Conservation (phyloP, 2,113 vertebrate genomes). For the Chloropsis hardwickii region DNA sequence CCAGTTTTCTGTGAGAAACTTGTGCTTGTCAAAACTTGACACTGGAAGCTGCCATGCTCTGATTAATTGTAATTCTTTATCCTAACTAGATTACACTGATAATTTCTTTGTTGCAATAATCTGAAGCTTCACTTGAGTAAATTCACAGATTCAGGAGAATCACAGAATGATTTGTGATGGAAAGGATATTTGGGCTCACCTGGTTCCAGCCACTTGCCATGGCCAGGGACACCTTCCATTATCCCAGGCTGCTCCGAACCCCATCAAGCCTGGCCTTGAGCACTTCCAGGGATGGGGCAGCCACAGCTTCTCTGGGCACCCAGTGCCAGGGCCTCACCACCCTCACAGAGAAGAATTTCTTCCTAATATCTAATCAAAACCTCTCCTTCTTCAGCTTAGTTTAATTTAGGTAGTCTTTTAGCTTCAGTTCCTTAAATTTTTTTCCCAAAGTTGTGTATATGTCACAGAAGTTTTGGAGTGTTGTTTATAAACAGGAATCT, state of each 20-base stretch:
- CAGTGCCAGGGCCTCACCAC: not conserved
- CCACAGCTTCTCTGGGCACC: not conserved
- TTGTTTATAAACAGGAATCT: accelerated
- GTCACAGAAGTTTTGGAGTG: too few relatives aligned
- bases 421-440: not conserved
- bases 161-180: not conserved
- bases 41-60: not conserved
- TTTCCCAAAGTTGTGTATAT: accelerated
- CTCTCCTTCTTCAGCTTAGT: not conserved
- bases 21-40: not conserved
- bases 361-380: not conserved
- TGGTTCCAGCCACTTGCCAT: not conserved
- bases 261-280: accelerated
- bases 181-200: not conserved
- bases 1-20: not conserved
- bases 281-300: not conserved
- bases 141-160: not conserved
- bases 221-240: not conserved
- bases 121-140: not conserved
- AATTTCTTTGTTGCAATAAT: not conserved
- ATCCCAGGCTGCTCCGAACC: accelerated
- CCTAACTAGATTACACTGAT: not conserved
- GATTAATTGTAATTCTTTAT: not conserved
- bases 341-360: not conserved
- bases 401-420: not conserved